Percentiles rank a stretch among this genome's conserved stretches.
These are phyloP conservation scores for Neoarius graeffei DNA, from an alignment of 2,113 vertebrate species.

Conservation along the genomic window DNA sequence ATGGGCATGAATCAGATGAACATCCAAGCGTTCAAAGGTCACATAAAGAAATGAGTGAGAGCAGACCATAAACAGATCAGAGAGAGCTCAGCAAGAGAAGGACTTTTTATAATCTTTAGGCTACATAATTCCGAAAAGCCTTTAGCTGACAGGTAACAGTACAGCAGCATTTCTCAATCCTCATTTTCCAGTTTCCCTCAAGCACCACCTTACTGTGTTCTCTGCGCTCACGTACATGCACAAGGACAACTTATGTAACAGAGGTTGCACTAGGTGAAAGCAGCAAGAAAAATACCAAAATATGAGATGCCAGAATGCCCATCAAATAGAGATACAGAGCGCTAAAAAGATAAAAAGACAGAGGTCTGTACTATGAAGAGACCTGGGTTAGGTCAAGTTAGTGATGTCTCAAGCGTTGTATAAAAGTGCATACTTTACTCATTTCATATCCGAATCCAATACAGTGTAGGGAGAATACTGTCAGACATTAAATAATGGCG, in stretches of 20 bases:
- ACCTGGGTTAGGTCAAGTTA: not conserved
- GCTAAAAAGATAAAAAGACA: not conserved
- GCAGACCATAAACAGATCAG: not conserved
- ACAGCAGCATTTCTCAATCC: not conserved
- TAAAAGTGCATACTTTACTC: not conserved
- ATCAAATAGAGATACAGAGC: not conserved
- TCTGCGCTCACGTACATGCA: no score
- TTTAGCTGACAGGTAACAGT: not conserved
- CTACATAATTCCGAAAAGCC: not conserved
- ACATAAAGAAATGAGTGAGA: not conserved
- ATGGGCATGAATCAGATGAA: slow-evolving; percentile 19
- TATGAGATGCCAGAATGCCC: not conserved
- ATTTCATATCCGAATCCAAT: not conserved
- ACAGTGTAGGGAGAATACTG: not conserved
- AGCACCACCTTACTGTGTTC: not conserved
- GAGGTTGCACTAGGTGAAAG: not conserved
- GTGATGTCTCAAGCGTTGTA: not conserved
- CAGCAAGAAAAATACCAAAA: not conserved
- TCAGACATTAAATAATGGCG: not conserved
- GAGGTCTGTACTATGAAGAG: no score
- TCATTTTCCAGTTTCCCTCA: not conserved
- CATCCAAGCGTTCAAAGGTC: not conserved
- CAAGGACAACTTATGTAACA: not conserved
- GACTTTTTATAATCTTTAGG: not conserved
- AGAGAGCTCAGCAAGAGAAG: not conserved